These are phyloP conservation scores for Vipera ursinii DNA, from an alignment of 2,797 vertebrate species.

Conservation along the genomic window DNA sequence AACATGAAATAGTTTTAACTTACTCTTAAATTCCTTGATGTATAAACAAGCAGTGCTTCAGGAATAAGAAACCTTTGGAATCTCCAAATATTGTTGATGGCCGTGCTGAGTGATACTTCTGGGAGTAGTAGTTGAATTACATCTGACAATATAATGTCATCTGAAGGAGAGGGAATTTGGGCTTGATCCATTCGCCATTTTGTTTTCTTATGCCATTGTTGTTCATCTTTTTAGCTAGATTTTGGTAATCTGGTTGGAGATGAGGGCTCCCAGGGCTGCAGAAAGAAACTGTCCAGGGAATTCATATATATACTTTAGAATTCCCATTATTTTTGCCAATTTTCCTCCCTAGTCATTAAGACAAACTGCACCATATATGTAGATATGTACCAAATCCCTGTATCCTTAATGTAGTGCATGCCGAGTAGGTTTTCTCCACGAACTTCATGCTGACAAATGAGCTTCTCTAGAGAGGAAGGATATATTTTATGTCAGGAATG, in stretches of 20 bases:
- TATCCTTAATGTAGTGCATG: not conserved
- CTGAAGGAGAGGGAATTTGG: not conserved
- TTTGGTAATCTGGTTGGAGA: not conserved
- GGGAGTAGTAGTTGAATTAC: not conserved
- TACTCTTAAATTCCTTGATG: slow-evolving; percentile 1
- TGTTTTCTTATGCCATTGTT: not conserved
- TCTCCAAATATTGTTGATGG: not conserved
- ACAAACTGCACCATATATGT: not conserved
- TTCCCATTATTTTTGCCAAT: not conserved
- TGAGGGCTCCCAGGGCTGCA: not conserved
- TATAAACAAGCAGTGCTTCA: not conserved
- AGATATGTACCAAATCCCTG: not conserved
- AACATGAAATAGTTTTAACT: slow-evolving; percentile 20
- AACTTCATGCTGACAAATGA: not conserved
- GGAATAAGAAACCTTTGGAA: not conserved
- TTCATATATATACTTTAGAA: not conserved
- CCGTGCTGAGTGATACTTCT: not conserved
- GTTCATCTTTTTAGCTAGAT: not conserved
- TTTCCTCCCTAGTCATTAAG: not conserved
- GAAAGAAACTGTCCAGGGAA: not conserved
- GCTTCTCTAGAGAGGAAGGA: not conserved
- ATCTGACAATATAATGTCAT: not conserved
- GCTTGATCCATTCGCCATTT: not conserved
- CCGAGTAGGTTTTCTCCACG: not conserved
- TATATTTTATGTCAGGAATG: not conserved